Evolutionary conservation across 2,113 vertebrate species (phyloP).

Genomic region (Phodopus roborovskii): DNA sequence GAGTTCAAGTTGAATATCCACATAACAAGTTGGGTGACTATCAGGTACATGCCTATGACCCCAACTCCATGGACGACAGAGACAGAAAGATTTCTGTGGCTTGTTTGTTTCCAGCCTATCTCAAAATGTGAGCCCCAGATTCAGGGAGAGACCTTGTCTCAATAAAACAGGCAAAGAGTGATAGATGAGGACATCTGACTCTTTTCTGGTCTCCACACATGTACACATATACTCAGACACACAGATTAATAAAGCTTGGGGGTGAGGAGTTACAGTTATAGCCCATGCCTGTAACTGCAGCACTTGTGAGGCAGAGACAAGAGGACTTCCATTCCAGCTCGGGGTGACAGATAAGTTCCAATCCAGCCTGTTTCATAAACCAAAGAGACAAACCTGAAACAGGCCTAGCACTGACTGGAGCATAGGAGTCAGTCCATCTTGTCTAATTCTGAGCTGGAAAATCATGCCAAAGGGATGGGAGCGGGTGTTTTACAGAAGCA

Average conservation of each 20-base stretch:
- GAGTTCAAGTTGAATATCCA: neutral
- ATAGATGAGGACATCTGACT: neutral
- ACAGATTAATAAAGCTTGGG: neutral
- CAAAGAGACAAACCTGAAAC: neutral
- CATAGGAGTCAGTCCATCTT: neutral
- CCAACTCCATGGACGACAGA: neutral
- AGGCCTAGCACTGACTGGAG: too few species aligned
- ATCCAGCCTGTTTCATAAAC: neutral
- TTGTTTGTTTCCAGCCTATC: neutral
- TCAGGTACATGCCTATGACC: neutral
- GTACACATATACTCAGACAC: neutral
- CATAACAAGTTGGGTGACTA: neutral
- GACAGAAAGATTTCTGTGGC: neutral
- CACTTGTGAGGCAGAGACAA: neutral
- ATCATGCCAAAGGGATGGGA: neutral
- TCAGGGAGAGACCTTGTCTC: neutral
- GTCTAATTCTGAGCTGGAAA: conserved; percentile 27
- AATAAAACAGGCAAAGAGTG: neutral
- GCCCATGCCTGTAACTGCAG: neutral
- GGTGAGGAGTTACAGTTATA: neutral
- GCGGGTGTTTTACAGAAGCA: neutral
- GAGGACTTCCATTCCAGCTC: neutral
- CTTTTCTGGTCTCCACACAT: neutral
- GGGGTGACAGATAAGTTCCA: neutral
- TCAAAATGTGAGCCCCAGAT: neutral